These are phyloP conservation scores for Leistus spinibarbis DNA, from an alignment of 2,888 invertebrate genomes.

Conservation along the genomic window DNA sequence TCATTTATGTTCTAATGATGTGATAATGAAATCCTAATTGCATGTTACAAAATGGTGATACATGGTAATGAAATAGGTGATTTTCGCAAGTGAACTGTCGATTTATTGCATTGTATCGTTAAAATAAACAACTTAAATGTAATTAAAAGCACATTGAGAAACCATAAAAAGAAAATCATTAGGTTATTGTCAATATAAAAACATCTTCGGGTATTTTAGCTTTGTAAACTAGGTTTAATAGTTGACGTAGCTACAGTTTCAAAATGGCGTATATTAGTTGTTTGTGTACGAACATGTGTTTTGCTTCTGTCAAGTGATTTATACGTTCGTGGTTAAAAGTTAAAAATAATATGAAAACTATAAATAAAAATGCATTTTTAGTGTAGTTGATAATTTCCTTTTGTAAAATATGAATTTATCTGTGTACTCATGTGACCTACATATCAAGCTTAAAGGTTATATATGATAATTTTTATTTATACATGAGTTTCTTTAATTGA, in stretches of 20 bases:
- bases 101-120: too few relatives aligned
- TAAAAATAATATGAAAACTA: conserved; percentile 10
- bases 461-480: conserved; percentile 38
- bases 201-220: background rate
- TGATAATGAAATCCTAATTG: too few relatives aligned
- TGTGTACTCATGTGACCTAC: conserved; percentile 38
- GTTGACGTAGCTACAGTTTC: conserved; percentile 4
- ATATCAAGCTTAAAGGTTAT: conserved; percentile 40
- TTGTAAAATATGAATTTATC: conserved; percentile 37
- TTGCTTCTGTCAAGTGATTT: conserved; percentile 24
- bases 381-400: conserved; percentile 15
- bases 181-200: background rate
- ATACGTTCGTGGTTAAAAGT: background rate
- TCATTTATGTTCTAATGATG: too few relatives aligned
- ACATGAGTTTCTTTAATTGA: background rate
- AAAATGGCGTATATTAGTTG: conserved; percentile 27
- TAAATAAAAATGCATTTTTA: conserved; percentile 7
- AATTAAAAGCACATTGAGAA: too few relatives aligned
- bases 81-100: too few relatives aligned
- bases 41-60: too few relatives aligned
- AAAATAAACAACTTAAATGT: too few relatives aligned
- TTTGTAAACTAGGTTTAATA: conserved; percentile 5
- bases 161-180: too few relatives aligned
- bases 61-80: too few relatives aligned
- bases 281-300: conserved; percentile 29